Evolutionary conservation across 2,888 invertebrate species (phyloP).

Genomic region (Myopa testacea): DNA sequence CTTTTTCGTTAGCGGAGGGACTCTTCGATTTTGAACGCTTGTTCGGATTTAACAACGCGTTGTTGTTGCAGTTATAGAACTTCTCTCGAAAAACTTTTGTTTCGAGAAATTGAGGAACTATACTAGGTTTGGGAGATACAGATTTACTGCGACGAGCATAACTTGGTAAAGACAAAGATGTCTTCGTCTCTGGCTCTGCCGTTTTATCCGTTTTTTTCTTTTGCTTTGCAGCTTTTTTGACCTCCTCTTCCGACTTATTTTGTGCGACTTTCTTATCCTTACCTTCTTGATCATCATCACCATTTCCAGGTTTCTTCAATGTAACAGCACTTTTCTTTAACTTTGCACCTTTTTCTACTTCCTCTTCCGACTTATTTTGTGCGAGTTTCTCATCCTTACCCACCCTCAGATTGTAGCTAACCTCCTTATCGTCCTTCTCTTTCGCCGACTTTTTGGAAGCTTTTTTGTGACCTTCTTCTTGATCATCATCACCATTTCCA

Average conservation of each 20-base stretch:
- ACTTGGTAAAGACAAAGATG: not conserved
- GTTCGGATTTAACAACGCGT: slow-evolving; percentile 1
- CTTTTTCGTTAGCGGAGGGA: slow-evolving; percentile 42
- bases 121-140: slow-evolving; percentile 59
- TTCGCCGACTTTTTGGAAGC: not conserved
- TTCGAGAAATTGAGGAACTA: slow-evolving; percentile 57
- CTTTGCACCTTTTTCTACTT: not conserved
- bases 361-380: not conserved
- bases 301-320: no score
- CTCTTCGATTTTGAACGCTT: slow-evolving; percentile 43
- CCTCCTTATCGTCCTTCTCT: not conserved
- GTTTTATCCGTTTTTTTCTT: slow-evolving; percentile 36
- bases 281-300: no score
- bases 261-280: no score
- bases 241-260: not conserved
- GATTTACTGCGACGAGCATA: slow-evolving; percentile 57
- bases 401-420: not conserved
- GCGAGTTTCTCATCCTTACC: no score
- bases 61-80: slow-evolving; percentile 29
- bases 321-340: no score
- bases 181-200: slow-evolving; percentile 40
- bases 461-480: not conserved
- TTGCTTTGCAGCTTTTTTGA: not conserved
- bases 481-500: no score
- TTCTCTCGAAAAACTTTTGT: slow-evolving; percentile 48